Evolutionary conservation across 2,797 vertebrate genomes (phyloP).

Genomic region (Pangasius krempfi): DNA sequence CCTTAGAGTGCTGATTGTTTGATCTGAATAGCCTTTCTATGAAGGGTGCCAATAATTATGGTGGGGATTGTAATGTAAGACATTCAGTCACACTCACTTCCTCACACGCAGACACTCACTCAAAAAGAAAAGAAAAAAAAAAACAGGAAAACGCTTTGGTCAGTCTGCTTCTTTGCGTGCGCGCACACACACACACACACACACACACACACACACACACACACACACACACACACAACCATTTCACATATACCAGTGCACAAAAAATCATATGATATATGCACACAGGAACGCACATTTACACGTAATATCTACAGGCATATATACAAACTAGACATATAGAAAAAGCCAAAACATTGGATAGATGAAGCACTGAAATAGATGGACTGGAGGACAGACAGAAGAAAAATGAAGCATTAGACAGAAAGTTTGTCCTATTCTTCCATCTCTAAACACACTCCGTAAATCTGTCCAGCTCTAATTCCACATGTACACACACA

Average conservation of each 20-base stretch:
- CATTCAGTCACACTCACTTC: not conserved
- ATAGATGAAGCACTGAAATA: not conserved
- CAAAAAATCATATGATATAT: not conserved
- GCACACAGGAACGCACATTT: not conserved
- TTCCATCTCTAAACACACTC: constrained; percentile 19
- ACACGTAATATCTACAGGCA: not conserved
- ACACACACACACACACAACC: not conserved
- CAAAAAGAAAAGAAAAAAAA: not conserved
- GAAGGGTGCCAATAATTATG: not conserved
- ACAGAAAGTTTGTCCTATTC: not conserved
- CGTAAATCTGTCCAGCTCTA: not conserved
- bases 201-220: constrained; percentile 13
- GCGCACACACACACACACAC: no score
- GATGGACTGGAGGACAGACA: not conserved
- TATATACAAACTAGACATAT: not conserved
- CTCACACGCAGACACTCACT: no score
- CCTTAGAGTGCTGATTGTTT: not conserved
- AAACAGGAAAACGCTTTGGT: constrained; percentile 58
- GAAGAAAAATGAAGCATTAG: not conserved
- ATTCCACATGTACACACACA: constrained; percentile 33
- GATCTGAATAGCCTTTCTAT: not conserved
- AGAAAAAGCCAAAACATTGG: not conserved
- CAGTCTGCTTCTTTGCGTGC: constrained; percentile 60
- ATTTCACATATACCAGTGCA: not conserved
- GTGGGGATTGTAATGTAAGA: not conserved